phyloP scores from a whole-genome alignment of 1,140 invertebrate genomes.

The Propsilocerus akamusi region DNA sequence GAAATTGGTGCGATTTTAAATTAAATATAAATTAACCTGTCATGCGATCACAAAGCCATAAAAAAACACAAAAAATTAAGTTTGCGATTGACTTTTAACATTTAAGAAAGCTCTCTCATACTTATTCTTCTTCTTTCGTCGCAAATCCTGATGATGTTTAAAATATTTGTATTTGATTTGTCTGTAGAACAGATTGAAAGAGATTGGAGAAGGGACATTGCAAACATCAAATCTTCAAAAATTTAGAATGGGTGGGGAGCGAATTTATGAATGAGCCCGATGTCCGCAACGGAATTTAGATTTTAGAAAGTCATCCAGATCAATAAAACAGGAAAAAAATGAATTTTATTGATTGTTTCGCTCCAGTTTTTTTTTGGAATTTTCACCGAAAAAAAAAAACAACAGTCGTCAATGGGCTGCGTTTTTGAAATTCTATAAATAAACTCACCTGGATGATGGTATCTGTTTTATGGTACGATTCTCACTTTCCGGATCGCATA shows the following conservation, averaged over 20 bases:
- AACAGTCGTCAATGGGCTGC: background rate
- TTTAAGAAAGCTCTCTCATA: background rate
- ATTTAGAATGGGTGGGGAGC: background rate
- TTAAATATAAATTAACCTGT: background rate
- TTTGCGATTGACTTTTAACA: too few species aligned
- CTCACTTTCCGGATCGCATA: slow-evolving; percentile 1
- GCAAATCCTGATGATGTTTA: background rate
- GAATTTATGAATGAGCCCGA: background rate
- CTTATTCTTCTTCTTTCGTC: background rate
- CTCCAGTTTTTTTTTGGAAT: background rate
- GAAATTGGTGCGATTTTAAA: background rate
- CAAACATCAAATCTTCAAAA: background rate
- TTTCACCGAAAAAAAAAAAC: background rate
- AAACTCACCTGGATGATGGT: background rate
- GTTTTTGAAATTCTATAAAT: too few species aligned
- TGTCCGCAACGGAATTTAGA: background rate
- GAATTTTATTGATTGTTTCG: background rate
- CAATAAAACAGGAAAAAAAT: background rate
- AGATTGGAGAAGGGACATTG: background rate
- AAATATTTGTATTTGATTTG: background rate
- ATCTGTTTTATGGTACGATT: background rate
- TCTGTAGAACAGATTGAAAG: background rate
- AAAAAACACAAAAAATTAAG: background rate
- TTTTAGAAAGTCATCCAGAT: background rate
- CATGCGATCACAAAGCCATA: background rate